phyloP scores from a whole-genome alignment of 2,113 vertebrate species.

The Albula goreensis region DNA sequence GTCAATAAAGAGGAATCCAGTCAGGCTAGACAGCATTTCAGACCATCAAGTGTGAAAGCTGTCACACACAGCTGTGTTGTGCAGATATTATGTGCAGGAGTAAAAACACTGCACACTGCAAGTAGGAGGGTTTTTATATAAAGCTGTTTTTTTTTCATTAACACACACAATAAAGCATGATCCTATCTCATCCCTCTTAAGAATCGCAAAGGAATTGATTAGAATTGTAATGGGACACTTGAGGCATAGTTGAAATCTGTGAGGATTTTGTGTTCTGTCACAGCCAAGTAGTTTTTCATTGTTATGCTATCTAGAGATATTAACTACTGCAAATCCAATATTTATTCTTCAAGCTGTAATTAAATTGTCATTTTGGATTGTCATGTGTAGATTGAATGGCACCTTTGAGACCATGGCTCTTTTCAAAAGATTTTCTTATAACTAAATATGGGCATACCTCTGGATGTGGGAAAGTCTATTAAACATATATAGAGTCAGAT shows the following conservation, averaged over 20 bases:
- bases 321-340: neutral
- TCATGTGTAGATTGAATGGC: neutral
- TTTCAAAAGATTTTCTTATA: neutral
- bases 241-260: constrained; percentile 9
- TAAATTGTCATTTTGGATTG: neutral
- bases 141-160: neutral
- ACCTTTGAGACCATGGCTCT: neutral
- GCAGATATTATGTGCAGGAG: neutral
- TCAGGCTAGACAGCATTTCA: neutral
- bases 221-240: constrained; percentile 11
- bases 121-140: neutral
- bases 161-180: neutral
- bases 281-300: neutral
- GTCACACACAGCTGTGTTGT: neutral
- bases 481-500: too few relatives aligned
- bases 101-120: neutral
- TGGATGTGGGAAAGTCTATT: neutral
- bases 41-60: neutral
- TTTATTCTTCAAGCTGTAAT: neutral
- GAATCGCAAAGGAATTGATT: constrained; percentile 14
- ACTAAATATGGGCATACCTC: neutral
- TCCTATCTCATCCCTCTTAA: constrained; percentile 12
- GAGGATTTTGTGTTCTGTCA: neutral
- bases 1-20: too few relatives aligned
- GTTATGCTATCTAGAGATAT: constrained; percentile 17